Evolutionary conservation across 23 tunicate species (phyloP).

Genomic region (Trididemnum miniatum): DNA sequence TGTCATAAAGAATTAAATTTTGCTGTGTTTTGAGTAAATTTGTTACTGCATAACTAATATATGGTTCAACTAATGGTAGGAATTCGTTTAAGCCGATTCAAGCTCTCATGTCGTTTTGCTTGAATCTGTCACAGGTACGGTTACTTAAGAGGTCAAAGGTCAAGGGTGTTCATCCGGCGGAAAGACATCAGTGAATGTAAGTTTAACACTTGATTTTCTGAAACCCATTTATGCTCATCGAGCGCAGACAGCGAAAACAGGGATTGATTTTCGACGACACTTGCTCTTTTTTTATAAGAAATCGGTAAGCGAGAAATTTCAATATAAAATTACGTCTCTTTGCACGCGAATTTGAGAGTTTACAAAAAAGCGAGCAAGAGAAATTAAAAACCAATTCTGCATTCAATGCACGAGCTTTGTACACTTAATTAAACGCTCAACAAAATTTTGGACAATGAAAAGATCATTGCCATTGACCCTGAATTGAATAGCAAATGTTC

Average conservation of each 20-base stretch:
- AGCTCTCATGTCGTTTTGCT: too few relatives aligned
- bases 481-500: neutral
- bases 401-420: neutral
- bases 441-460: too few relatives aligned
- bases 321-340: constrained; percentile 33
- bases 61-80: too few relatives aligned
- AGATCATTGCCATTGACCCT: neutral
- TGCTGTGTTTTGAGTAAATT: neutral
- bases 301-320: neutral
- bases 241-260: neutral
- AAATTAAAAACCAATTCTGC: too few relatives aligned
- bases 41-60: neutral
- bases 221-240: neutral
- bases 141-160: neutral
- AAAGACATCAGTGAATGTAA: neutral
- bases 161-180: constrained; percentile 1
- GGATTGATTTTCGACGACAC: neutral
- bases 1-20: too few relatives aligned
- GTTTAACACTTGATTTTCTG: neutral
- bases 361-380: neutral
- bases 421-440: neutral
- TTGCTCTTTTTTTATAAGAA: neutral
- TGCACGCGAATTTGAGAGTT: constrained; percentile 51
- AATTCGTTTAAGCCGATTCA: too few relatives aligned
- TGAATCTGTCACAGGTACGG: neutral